phyloP scores from a whole-genome alignment of 2,113 vertebrate genomes.

The Corythornis cristatus region DNA sequence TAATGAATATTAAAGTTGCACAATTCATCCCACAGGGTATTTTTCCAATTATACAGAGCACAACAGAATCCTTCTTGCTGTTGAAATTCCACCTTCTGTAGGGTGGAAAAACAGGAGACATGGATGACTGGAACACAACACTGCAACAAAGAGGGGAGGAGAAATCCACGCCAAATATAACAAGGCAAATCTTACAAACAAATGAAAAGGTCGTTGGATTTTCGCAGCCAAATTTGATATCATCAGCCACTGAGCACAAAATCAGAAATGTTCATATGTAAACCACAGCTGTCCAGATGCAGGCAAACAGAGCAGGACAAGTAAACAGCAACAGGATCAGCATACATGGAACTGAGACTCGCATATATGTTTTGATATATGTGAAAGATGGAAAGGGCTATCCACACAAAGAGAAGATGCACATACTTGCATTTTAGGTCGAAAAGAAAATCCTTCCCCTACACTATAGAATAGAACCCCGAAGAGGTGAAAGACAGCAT shows the following conservation, averaged over 20 bases:
- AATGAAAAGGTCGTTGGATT: background rate
- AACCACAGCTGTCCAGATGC: background rate
- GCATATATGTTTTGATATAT: fast-evolving
- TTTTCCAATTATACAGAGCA: constrained; percentile 50
- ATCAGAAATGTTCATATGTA: background rate
- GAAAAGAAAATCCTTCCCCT: background rate
- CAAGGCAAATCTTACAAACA: background rate
- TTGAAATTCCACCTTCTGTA: constrained; percentile 30
- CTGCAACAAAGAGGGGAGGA: constrained; percentile 2
- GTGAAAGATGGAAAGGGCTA: background rate
- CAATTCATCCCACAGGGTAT: constrained; percentile 53
- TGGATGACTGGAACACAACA: background rate
- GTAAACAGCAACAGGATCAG: background rate
- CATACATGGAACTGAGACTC: background rate
- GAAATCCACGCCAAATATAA: background rate
- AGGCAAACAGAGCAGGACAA: background rate
- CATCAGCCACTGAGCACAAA: background rate
- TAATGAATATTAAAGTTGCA: constrained; percentile 61
- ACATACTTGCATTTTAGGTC: background rate
- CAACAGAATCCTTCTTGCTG: constrained; percentile 20
- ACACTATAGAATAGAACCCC: background rate
- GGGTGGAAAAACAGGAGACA: constrained; percentile 36
- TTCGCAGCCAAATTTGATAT: background rate
- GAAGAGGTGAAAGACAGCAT: background rate
- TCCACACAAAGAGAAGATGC: background rate